phyloP scores from a whole-genome alignment of 30 jellyfish, hydroid and myxozoan genomes.

The Pseudorhiza aurosa region DNA sequence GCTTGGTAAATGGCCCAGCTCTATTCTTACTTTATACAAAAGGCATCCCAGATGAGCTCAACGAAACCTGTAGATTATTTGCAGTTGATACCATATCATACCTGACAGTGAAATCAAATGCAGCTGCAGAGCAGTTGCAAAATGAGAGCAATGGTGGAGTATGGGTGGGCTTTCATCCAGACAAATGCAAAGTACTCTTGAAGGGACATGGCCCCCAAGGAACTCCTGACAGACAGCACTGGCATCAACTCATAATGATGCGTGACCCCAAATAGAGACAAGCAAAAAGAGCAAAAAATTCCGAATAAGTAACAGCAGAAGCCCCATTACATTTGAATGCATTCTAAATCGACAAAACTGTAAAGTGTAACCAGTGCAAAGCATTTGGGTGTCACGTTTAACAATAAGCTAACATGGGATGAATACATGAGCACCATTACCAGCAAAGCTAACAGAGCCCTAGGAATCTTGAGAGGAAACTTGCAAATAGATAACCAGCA shows the following conservation, averaged over 20 bases:
- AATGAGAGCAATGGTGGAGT: conserved; percentile 52
- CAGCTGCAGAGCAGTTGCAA: conserved; percentile 1
- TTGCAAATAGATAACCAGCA: conserved; percentile 3
- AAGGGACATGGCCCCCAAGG: too few relatives aligned
- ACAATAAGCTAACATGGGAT: conserved; percentile 20
- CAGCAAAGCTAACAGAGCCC: conserved; percentile 27
- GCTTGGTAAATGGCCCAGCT: too few relatives aligned
- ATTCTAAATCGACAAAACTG: conserved; percentile 33
- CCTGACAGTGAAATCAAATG: neutral
- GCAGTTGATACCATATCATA: neutral
- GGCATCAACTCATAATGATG: too few relatives aligned
- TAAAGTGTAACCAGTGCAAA: conserved; percentile 33
- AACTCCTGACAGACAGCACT: too few relatives aligned
- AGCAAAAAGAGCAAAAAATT: too few relatives aligned
- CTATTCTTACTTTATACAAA: neutral
- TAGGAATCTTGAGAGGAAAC: conserved; percentile 20
- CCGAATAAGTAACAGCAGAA: conserved; percentile 16
- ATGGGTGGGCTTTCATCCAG: conserved; percentile 62
- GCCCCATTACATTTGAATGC: conserved; percentile 18
- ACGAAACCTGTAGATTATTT: neutral
- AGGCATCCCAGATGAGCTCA: neutral
- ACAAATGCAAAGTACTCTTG: conserved; percentile 19
- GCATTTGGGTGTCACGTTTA: conserved; percentile 31
- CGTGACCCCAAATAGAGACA: too few relatives aligned
- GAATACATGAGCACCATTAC: conserved; percentile 24